phyloP scores from a whole-genome alignment of 2,888 invertebrate genomes.

The Boloria selene region DNA sequence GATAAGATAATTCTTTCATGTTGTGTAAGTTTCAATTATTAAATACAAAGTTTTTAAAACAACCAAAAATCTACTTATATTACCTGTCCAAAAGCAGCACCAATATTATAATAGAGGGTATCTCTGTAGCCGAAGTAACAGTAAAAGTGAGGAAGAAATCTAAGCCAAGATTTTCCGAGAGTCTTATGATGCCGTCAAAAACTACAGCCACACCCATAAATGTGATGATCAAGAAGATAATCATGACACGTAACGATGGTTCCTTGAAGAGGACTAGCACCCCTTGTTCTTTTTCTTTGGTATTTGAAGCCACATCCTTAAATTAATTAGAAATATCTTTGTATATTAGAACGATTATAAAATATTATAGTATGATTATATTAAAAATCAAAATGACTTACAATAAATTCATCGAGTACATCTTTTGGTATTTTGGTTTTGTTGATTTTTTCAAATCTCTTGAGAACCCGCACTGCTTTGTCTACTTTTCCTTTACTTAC shows the following conservation, averaged over 20 bases:
- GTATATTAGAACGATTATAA: too few relatives aligned
- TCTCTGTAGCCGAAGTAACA: slow-evolving; percentile 57
- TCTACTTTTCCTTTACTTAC: slow-evolving; percentile 54
- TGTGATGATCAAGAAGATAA: slow-evolving; percentile 49
- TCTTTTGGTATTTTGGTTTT: slow-evolving; percentile 56
- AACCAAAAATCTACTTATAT: neutral
- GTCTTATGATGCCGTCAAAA: slow-evolving; percentile 59
- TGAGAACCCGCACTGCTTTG: slow-evolving; percentile 56
- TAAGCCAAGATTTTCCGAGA: slow-evolving; percentile 61
- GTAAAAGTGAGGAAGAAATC: slow-evolving; percentile 63
- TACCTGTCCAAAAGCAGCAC: slow-evolving; percentile 51
- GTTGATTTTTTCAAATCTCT: slow-evolving; percentile 60
- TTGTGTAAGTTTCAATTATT: neutral
- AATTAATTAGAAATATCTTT: slow-evolving; percentile 17
- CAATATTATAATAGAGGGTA: slow-evolving; percentile 51
- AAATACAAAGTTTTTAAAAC: neutral
- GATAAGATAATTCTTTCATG: neutral
- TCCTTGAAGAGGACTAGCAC: slow-evolving; percentile 48
- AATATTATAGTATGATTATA: too few relatives aligned
- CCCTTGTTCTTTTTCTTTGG: slow-evolving; percentile 49
- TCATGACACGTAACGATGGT: slow-evolving; percentile 48
- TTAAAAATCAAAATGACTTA: slow-evolving; percentile 44
- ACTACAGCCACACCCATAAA: slow-evolving; percentile 53
- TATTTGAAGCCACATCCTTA: slow-evolving; percentile 46
- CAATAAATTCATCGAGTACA: slow-evolving; percentile 59